Conservation (phyloP, 2,797 vertebrate genomes). For the Mormyrus proboscirostris region DNA sequence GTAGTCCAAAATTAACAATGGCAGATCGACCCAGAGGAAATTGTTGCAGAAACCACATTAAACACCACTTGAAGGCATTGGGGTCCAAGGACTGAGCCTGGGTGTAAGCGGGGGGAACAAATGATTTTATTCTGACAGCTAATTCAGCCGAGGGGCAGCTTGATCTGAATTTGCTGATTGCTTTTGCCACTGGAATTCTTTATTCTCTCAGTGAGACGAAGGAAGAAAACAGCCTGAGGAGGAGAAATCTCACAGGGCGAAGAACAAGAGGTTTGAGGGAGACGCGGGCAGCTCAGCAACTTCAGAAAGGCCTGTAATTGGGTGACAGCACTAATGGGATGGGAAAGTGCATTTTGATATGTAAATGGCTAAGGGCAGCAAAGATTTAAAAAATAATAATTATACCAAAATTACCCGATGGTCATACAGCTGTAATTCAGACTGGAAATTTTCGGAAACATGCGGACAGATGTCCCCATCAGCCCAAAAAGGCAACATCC, state of each 20-base stretch:
- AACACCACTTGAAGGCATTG: conserved; percentile 48
- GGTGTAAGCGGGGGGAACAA: conserved; percentile 43
- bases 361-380: conserved; percentile 24
- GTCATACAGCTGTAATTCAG: background rate
- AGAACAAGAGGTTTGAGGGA: conserved; percentile 55
- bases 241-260: conserved; percentile 47
- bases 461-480: background rate
- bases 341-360: conserved; percentile 27
- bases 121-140: conserved; percentile 56
- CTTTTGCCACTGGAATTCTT: conserved; percentile 60
- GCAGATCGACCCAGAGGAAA: conserved; percentile 59
- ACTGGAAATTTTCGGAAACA: background rate
- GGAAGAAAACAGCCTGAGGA: conserved; percentile 57
- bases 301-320: conserved; percentile 42
- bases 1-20: conserved; percentile 60
- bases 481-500: background rate
- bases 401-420: background rate
- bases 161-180: conserved; percentile 55
- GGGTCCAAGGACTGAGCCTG: conserved; percentile 31
- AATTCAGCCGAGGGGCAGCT: conserved; percentile 49
- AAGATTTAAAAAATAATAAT: background rate
- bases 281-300: conserved; percentile 35
- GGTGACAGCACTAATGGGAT: conserved; percentile 41
- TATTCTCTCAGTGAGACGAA: conserved; percentile 61
- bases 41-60: conserved; percentile 56